phyloP scores from a whole-genome alignment of 2,113 vertebrate genomes.

The Sialia sialis region DNA sequence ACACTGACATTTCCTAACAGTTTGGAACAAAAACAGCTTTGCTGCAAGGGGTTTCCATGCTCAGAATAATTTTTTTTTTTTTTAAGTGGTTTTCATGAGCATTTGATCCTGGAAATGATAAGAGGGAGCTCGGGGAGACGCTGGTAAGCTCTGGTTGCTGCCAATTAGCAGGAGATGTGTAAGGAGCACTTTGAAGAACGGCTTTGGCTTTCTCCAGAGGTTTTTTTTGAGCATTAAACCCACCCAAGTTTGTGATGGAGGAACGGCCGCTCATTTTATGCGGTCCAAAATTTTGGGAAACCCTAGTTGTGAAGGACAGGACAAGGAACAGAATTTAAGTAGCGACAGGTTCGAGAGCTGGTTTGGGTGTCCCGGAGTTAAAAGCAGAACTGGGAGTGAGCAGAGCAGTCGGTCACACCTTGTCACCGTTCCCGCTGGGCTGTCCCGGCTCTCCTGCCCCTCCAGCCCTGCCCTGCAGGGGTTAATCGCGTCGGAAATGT shows the following conservation, averaged over 20 bases:
- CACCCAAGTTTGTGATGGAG: background rate
- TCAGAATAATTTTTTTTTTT: background rate
- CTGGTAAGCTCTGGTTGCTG: background rate
- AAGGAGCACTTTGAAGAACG: background rate
- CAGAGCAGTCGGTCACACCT: background rate
- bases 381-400: background rate
- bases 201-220: background rate
- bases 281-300: background rate
- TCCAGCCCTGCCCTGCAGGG: background rate
- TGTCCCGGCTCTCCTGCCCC: background rate
- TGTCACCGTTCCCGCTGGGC: background rate
- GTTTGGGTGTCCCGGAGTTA: background rate
- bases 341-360: background rate
- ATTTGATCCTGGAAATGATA: slow-evolving; percentile 17
- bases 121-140: background rate
- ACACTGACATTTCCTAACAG: slow-evolving; percentile 13
- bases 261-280: background rate
- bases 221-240: background rate
- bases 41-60: slow-evolving; percentile 37
- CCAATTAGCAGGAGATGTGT: background rate
- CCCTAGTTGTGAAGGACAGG: background rate
- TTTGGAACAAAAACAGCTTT: slow-evolving; percentile 20
- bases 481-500: slow-evolving; percentile 34
- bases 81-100: slow-evolving; percentile 15
- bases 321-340: background rate